These are phyloP conservation scores for Chrysaora quinquecirrha DNA, from an alignment of 30 jellyfish, hydroid and myxozoan genomes.

Conservation along the genomic window DNA sequence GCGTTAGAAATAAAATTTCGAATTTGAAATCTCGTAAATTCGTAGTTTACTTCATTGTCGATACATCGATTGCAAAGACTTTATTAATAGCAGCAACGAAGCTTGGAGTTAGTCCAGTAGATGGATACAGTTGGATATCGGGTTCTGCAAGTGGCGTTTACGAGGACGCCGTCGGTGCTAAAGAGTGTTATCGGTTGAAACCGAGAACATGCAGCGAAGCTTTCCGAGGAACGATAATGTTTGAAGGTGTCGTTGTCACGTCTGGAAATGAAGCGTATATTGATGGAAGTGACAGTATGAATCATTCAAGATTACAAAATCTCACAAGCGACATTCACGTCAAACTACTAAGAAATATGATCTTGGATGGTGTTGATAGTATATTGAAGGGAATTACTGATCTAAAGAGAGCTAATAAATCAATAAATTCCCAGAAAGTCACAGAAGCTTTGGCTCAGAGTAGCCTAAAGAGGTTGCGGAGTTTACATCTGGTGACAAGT, in stretches of 20 bases:
- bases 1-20: neutral
- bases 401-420: neutral
- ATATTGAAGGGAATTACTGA: slow-evolving; percentile 3
- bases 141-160: slow-evolving; percentile 52
- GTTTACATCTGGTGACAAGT: neutral
- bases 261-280: neutral
- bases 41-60: slow-evolving; percentile 29
- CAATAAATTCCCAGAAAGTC: slow-evolving; percentile 16
- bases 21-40: neutral
- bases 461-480: neutral
- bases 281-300: neutral
- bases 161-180: slow-evolving; percentile 55
- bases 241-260: slow-evolving; percentile 1
- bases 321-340: neutral
- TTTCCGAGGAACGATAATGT: slow-evolving; percentile 40
- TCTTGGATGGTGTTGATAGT: slow-evolving; percentile 43
- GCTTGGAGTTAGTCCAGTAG: slow-evolving; percentile 29
- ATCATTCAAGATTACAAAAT: neutral
- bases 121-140: slow-evolving; percentile 68
- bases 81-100: slow-evolving; percentile 51
- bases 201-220: slow-evolving; percentile 61
- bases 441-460: neutral
- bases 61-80: neutral
- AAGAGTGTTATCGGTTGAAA: slow-evolving; percentile 32
- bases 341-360: slow-evolving; percentile 26